Evolutionary conservation across 2,113 vertebrate species (phyloP).

Genomic region (Mesembrinibis cayennensis): DNA sequence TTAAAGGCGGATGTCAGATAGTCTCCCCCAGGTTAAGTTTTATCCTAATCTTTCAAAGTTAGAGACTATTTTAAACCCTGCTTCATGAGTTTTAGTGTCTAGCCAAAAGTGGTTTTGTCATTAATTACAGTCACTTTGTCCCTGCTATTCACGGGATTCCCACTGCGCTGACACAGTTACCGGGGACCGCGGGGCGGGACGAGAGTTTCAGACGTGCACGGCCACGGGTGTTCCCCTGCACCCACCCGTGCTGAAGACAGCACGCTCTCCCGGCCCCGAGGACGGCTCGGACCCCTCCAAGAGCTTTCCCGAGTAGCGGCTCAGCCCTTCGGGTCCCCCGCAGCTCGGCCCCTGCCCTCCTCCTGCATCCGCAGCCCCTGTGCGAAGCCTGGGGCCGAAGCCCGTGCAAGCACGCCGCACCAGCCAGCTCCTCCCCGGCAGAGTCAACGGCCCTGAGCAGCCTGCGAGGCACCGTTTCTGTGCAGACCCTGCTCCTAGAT

Average conservation of each 20-base stretch:
- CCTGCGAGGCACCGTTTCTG: too few species aligned
- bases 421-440: neutral
- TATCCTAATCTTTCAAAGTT: neutral
- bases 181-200: neutral
- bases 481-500: neutral
- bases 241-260: too few species aligned
- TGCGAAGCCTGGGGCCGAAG: neutral
- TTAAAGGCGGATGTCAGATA: neutral
- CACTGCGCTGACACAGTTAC: accelerated
- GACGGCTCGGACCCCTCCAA: neutral
- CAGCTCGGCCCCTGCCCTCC: neutral
- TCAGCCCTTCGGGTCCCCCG: neutral
- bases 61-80: neutral
- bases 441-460: accelerated
- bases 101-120: neutral
- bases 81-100: neutral
- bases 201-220: accelerated
- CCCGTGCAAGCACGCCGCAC: accelerated
- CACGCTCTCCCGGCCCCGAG: accelerated
- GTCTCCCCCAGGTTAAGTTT: neutral
- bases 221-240: neutral
- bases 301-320: neutral
- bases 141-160: neutral
- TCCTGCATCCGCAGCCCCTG: neutral
- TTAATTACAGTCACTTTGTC: neutral